These are phyloP conservation scores for Spermophilus dauricus DNA, from an alignment of 2,113 vertebrate genomes.

Conservation along the genomic window DNA sequence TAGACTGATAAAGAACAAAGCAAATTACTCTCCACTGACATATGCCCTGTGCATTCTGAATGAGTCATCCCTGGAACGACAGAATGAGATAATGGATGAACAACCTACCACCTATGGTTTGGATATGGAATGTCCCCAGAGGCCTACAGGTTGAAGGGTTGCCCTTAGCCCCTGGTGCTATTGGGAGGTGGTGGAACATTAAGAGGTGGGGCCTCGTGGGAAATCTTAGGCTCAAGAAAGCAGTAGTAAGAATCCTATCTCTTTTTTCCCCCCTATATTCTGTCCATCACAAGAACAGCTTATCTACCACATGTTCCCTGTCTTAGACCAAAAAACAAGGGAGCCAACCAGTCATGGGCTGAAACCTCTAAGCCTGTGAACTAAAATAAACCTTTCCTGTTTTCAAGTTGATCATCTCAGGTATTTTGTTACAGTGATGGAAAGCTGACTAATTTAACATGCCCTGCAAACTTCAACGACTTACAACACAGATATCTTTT, in stretches of 20 bases:
- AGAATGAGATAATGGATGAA: not conserved
- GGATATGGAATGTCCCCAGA: not conserved
- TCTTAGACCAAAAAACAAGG: too few species aligned
- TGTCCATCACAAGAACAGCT: too few species aligned
- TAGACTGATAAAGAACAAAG: not conserved
- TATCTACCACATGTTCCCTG: too few species aligned
- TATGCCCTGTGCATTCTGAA: not conserved
- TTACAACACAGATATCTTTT: too few species aligned
- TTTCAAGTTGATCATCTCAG: not conserved
- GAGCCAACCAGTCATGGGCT: not conserved
- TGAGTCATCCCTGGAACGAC: not conserved
- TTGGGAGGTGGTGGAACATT: not conserved
- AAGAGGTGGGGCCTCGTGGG: not conserved
- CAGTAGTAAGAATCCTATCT: too few species aligned
- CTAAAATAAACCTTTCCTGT: not conserved
- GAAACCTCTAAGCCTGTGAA: not conserved
- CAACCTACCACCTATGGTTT: not conserved
- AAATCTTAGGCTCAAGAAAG: not conserved
- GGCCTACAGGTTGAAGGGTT: too few species aligned
- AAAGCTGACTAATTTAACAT: too few species aligned
- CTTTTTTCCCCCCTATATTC: too few species aligned
- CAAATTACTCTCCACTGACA: not conserved
- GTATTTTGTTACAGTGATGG: not conserved
- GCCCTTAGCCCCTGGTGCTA: too few species aligned
- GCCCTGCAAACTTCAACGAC: not conserved